Evolutionary conservation across 2,888 invertebrate genomes (phyloP), one percentile per base, ranked within the genome.

Genomic region (Agonopterix heracliana): DNA sequence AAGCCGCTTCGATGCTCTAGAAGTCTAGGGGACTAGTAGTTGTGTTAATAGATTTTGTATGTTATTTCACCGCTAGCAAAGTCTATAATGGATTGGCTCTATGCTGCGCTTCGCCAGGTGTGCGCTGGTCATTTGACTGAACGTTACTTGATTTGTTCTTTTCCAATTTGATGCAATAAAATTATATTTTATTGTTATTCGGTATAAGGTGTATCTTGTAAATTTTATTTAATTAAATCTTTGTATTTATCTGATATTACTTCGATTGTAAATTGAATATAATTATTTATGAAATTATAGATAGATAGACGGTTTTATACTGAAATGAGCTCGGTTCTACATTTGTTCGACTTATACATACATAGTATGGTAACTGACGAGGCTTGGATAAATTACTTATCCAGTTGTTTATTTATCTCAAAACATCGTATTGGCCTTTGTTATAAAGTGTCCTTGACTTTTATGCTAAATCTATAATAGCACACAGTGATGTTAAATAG

Each of bases 261-360:
- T 68, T 75, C 61, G 64, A 74, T 70, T 82, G 80, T 82, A 81
- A 76, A 81, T 75, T 47, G 58, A 70, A 73, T 72, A 72, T 61
- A 71, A 68, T 70, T 80, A 81, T 81, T 78, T 81, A 78, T 81
- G 66, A 76, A 78, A 71, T 74, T 73, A 60, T 75, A 78, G 68
- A 60, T 75, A 78, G 68, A 62, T 74, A 69, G 66, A 66, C 60
- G 63, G 72, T 78, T 79, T 80, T 74, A 66, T 76, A 78, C 63
- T 68, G 66, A 64, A 66, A 61, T 60, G 64, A 64, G 64, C 60
- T 68, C 62, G 64, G 62, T 65, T 61, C 54, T 26, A 34, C 53
- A 41, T 34, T 41, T 38, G n/a, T 38, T 7, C 26, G 38, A 38
- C 9, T 38, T 38, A 10, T 38, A 38, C 38, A 26, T 26, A 26